Percentiles rank a stretch among this genome's conserved stretches.
These are phyloP conservation scores for Hemaris fuciformis DNA, from an alignment of 2,888 invertebrate species.

Conservation along the genomic window DNA sequence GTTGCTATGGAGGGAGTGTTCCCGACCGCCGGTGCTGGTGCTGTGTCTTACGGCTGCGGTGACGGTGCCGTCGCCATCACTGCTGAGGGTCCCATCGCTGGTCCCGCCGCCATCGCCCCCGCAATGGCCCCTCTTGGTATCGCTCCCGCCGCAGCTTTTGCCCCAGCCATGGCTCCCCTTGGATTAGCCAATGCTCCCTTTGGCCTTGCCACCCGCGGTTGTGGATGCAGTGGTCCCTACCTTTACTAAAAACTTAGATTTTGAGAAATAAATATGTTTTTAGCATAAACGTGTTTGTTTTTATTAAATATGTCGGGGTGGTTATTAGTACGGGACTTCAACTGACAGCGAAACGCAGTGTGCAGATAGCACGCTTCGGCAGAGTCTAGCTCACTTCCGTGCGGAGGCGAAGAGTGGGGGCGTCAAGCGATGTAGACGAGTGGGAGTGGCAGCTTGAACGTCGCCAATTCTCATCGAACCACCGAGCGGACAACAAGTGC, in stretches of 20 bases:
- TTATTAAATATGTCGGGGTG: too few relatives aligned
- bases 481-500: too few relatives aligned
- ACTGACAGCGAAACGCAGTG: too few relatives aligned
- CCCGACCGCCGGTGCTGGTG: constrained; percentile 35
- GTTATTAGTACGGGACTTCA: too few relatives aligned
- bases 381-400: too few relatives aligned
- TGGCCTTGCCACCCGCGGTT: constrained; percentile 23
- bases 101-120: constrained; percentile 26
- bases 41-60: constrained; percentile 26
- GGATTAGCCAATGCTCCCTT: not conserved
- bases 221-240: constrained; percentile 21
- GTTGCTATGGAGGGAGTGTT: constrained; percentile 38
- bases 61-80: constrained; percentile 18
- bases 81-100: constrained; percentile 28
- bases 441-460: too few relatives aligned
- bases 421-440: too few relatives aligned
- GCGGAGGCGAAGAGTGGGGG: too few relatives aligned
- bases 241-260: not conserved
- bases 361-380: too few relatives aligned
- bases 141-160: constrained; percentile 24
- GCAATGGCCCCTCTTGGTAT: constrained; percentile 20
- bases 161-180: not conserved
- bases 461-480: too few relatives aligned
- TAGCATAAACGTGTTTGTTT: too few relatives aligned
- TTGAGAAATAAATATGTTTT: not conserved